Evolutionary conservation across 1,140 invertebrate genomes (phyloP).

Genomic region (Cyrtorhinus lividipennis): DNA sequence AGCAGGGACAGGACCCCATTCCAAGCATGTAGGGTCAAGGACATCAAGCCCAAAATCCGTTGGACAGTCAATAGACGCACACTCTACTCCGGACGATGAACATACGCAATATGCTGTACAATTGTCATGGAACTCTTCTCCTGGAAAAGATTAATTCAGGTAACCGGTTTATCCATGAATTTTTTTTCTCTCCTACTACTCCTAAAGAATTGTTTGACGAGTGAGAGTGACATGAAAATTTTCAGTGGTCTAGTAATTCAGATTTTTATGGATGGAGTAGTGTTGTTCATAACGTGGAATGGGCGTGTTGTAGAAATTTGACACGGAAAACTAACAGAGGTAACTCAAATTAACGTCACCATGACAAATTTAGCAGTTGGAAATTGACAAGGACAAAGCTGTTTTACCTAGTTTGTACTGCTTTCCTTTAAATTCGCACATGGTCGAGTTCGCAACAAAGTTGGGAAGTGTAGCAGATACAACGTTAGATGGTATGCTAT

Average conservation of each 20-base stretch:
- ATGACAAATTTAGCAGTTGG: too few relatives aligned
- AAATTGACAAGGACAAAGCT: too few relatives aligned
- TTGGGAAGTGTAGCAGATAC: constrained; percentile 27
- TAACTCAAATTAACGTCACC: too few relatives aligned
- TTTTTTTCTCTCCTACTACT: too few relatives aligned
- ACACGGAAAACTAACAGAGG: too few relatives aligned
- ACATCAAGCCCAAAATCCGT: constrained; percentile 66
- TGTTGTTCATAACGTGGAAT: too few relatives aligned
- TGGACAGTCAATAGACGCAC: constrained; percentile 64
- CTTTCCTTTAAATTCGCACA: constrained; percentile 42
- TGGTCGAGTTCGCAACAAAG: constrained; percentile 15
- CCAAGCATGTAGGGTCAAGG: constrained; percentile 62
- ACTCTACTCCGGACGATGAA: constrained; percentile 46
- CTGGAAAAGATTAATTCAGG: constrained; percentile 28
- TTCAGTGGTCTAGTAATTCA: too few relatives aligned
- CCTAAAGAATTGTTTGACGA: too few relatives aligned
- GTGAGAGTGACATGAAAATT: too few relatives aligned
- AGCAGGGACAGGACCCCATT: constrained; percentile 64
- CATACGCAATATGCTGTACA: constrained; percentile 60
- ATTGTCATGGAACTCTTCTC: constrained; percentile 53
- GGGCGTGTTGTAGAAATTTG: too few relatives aligned
- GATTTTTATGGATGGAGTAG: too few relatives aligned
- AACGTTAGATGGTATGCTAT: constrained; percentile 25
- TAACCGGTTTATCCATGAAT: too few relatives aligned
- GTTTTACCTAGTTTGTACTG: constrained; percentile 37